A percentile compares a stretch with the other conserved stretches of the same genome.
Evolutionary conservation across 2,888 invertebrate genomes (phyloP).

Genomic region (Volucella bombylans): DNA sequence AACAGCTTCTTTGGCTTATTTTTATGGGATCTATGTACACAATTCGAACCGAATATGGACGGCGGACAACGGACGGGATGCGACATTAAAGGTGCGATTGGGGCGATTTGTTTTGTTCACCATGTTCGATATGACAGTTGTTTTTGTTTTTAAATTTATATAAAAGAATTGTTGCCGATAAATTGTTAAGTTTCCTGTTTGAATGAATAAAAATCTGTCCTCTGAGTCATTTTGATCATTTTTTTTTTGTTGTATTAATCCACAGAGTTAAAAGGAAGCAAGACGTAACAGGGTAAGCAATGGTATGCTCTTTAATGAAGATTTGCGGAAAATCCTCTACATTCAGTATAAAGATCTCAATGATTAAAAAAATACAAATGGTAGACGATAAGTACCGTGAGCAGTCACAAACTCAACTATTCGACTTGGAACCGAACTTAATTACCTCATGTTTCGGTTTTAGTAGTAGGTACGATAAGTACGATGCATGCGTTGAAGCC

Average conservation of each 20-base stretch:
- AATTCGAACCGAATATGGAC: conserved; percentile 11
- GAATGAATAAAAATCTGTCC: conserved; percentile 5
- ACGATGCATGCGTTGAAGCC: no score
- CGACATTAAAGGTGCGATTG: conserved; percentile 55
- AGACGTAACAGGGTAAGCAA: no score
- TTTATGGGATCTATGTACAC: conserved; percentile 48
- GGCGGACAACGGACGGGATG: conserved; percentile 18
- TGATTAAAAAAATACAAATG: no score
- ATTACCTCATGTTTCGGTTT: no score
- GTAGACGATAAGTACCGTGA: no score
- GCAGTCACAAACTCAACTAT: no score
- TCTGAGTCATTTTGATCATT: neutral
- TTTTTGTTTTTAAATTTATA: conserved; percentile 15
- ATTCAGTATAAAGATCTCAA: no score
- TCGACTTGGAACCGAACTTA: no score
- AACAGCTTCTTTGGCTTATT: conserved; percentile 65
- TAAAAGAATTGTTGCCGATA: conserved; percentile 1
- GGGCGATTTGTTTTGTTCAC: conserved; percentile 48
- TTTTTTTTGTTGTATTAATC: neutral
- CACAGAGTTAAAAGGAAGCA: neutral
- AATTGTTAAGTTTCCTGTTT: conserved; percentile 14
- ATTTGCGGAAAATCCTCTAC: no score
- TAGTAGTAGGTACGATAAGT: no score
- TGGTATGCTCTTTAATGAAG: no score
- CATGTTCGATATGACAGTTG: conserved; percentile 59